Evolutionary conservation across 2,113 vertebrate species (phyloP), one percentile per base, ranked within the genome.

Genomic region (Amazona guildingii): DNA sequence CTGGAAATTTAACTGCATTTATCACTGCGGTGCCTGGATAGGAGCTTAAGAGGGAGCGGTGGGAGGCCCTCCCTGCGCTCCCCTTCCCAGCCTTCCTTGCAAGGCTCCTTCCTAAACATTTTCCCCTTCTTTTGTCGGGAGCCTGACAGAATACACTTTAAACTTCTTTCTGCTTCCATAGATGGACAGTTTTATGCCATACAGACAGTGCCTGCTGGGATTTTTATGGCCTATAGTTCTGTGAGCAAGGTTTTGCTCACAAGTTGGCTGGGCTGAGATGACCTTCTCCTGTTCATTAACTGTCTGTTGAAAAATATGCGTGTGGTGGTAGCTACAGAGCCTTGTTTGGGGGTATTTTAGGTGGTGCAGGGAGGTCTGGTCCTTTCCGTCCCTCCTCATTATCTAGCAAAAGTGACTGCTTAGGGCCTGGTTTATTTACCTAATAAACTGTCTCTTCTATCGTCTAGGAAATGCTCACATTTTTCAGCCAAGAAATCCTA

Each of bases 401-500:
- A 95, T 74, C 82, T 94, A 97, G 88, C 97, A 97, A 96, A 97
- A 97, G 94, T 90, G 59, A 81, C 95, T 95, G 94, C 96, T 97
- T 49, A 82, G 68, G 95, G 89, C 97, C 96, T 96, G 97, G 97
- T 97, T 98, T 99, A 98, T 99, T 99, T 98, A 98, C 98, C 98
- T 98, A 97, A 99, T 99, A 97, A 98, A 99, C 98, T 98, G 97
- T 97, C 97, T 96, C 96, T 98, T 97, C 95, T 97, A 97, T 98
- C 83, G 94, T 98, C 97, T 98, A 97, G 98, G 98, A 98, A 98
- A 98, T 98, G 98, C 97, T 98, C 97, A 92, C 98, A 98, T 98
- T 98, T 98, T 98, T 98, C 91, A 95, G 95, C 97, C 91, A 86
- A 97, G 98, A 98, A 98, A 98, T 99, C 99, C 98, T 99, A 98